Conservation (phyloP, 2,888 invertebrate species). For the Galeruca laticollis region DNA sequence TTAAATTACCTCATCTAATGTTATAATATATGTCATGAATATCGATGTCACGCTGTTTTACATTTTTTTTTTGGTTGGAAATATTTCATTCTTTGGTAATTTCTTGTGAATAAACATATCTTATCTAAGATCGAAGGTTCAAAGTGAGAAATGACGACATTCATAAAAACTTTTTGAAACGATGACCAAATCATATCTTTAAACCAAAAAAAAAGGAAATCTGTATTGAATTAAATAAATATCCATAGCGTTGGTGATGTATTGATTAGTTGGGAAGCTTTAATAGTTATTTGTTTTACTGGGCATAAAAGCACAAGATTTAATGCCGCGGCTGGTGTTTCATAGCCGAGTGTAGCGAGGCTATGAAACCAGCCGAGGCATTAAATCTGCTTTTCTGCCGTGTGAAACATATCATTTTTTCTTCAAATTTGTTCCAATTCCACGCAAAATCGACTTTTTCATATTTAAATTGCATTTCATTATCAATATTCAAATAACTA, state of each 20-base stretch:
- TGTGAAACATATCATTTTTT: no score
- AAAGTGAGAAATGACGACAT: not conserved
- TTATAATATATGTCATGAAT: not conserved
- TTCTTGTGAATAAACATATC: not conserved
- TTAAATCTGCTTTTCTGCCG: no score
- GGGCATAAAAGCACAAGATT: no score
- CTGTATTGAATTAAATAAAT: not conserved
- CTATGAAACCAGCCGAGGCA: no score
- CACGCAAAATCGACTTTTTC: no score
- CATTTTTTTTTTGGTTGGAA: not conserved
- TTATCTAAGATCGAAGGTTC: not conserved
- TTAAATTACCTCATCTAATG: not conserved
- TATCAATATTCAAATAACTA: no score
- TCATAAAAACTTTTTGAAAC: not conserved
- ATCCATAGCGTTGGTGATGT: not conserved
- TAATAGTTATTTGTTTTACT: no score
- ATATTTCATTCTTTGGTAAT: not conserved
- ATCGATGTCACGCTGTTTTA: not conserved
- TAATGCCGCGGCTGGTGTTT: no score
- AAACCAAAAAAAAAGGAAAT: not conserved
- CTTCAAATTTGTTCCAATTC: no score
- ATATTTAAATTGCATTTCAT: no score
- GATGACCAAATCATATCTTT: not conserved
- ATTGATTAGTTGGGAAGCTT: not conserved
- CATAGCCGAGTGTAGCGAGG: no score